Evolutionary conservation across 2,113 vertebrate species (phyloP).

Genomic region (Sinocyclocheilus anophthalmus): DNA sequence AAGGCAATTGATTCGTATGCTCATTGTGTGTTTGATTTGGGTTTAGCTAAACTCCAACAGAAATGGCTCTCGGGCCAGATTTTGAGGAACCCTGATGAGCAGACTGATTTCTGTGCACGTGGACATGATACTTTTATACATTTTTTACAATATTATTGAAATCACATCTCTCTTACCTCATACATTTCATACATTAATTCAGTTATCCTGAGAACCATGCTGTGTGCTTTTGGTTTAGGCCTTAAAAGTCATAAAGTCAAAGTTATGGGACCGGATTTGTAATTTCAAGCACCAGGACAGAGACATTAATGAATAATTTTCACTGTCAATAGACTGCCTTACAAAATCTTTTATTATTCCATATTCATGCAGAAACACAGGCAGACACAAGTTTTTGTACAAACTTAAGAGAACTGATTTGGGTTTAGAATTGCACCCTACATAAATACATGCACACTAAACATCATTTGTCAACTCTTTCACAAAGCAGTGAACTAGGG

Average conservation of each 20-base stretch:
- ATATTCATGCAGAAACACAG: not conserved
- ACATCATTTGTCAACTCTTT: too few relatives aligned
- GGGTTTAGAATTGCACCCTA: too few relatives aligned
- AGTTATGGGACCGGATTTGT: not conserved
- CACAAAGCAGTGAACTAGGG: too few relatives aligned
- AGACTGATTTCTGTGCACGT: not conserved
- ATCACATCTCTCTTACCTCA: not conserved
- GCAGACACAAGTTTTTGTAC: not conserved
- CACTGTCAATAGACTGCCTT: not conserved
- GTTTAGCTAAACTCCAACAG: too few relatives aligned
- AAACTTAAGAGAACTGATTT: too few relatives aligned
- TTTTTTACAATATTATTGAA: not conserved
- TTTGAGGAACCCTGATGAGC: not conserved
- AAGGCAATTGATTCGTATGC: too few relatives aligned
- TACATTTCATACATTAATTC: not conserved
- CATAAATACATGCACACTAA: too few relatives aligned
- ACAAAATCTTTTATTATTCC: not conserved
- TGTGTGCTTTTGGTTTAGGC: not conserved
- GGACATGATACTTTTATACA: not conserved
- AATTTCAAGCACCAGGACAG: constrained; percentile 22
- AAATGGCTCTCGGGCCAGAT: too few relatives aligned
- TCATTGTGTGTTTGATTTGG: too few relatives aligned
- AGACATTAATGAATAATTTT: not conserved
- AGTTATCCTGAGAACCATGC: not conserved
- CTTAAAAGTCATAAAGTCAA: not conserved